A percentile compares a stretch with the other conserved stretches of the same genome.
Conservation (phyloP, 2,888 invertebrate species). For the Deilephila elpenor region DNA sequence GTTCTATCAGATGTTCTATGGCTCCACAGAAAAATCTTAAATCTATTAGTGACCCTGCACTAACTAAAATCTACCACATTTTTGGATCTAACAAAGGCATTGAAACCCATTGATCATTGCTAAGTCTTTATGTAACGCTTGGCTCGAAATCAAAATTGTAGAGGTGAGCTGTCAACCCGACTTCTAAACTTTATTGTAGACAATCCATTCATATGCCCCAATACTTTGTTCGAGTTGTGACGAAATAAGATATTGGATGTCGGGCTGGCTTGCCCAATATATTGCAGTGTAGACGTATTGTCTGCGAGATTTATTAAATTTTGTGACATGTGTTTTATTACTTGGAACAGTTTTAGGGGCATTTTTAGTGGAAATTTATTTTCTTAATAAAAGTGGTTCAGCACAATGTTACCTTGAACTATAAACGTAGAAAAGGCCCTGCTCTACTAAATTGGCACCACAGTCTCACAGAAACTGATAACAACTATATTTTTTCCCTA, state of each 20-base stretch:
- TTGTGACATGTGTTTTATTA: not conserved
- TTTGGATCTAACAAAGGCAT: not conserved
- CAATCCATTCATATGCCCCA: not conserved
- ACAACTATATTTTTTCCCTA: too few species aligned
- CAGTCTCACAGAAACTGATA: too few species aligned
- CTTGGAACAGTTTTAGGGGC: too few species aligned
- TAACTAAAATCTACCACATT: not conserved
- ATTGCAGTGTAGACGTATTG: not conserved
- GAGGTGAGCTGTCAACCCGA: not conserved
- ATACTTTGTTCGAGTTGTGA: not conserved
- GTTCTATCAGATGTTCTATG: too few species aligned
- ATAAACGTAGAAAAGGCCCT: too few species aligned
- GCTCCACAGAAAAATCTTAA: too few species aligned
- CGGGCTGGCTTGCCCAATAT: not conserved
- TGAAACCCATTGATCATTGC: not conserved
- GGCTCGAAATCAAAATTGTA: not conserved
- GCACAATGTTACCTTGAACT: too few species aligned
- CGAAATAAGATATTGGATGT: not conserved
- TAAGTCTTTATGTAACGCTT: not conserved
- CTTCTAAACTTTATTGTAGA: not conserved
- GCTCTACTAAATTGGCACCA: too few species aligned
- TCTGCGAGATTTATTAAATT: not conserved
- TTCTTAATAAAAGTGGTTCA: too few species aligned
- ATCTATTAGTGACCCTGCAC: not conserved
- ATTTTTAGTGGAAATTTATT: too few species aligned